Percentiles rank a stretch among this genome's conserved stretches.
Evolutionary conservation across 2,888 invertebrate genomes (phyloP).

Genomic region (Nasonovia ribisnigri): DNA sequence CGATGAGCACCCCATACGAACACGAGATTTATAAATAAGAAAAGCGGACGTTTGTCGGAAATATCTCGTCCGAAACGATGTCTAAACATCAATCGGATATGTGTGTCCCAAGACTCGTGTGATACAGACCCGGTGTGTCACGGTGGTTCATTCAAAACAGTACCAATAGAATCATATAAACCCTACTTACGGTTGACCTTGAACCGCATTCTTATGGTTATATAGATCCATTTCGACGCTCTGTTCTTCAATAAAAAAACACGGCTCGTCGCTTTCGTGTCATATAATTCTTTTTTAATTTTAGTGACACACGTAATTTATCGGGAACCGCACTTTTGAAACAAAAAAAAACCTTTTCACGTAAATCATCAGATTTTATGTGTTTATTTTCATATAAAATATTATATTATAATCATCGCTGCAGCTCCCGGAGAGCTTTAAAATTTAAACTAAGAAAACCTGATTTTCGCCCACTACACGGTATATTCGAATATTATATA

Average conservation of each 20-base stretch:
- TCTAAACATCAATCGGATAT: not conserved
- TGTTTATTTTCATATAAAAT: not conserved
- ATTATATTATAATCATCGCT: not conserved
- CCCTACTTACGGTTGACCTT: not conserved
- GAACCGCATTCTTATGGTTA: not conserved
- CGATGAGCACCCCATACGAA: not conserved
- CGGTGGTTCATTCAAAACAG: not conserved
- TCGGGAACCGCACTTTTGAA: not conserved
- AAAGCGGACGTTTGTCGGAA: not conserved
- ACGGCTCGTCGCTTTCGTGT: not conserved
- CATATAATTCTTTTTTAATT: not conserved
- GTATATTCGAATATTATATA: not conserved
- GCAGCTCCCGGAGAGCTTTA: not conserved
- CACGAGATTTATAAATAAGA: not conserved
- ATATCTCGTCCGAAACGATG: not conserved
- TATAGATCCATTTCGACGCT: not conserved
- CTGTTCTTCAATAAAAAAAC: not conserved
- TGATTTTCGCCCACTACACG: constrained; percentile 41
- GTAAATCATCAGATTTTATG: constrained; percentile 4
- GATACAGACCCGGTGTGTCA: not conserved
- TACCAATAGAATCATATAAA: not conserved
- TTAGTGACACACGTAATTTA: not conserved
- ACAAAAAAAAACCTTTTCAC: not conserved
- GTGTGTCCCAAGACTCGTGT: not conserved
- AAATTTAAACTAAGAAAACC: constrained; percentile 29